Conservation (phyloP, 2,888 invertebrate species). For the Lepas anatifera region DNA sequence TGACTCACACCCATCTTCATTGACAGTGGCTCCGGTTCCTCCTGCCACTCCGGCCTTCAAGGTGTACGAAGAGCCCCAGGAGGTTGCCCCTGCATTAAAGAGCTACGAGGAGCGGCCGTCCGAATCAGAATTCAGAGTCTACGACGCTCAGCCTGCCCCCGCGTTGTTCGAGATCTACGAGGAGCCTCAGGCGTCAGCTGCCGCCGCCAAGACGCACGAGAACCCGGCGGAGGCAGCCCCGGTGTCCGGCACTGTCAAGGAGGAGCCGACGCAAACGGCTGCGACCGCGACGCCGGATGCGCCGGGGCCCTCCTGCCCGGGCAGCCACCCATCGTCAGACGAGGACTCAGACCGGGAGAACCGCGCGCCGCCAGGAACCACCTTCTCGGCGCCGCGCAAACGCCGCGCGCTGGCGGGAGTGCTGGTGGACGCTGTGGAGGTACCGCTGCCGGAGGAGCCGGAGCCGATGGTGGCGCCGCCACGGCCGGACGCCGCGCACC, state of each 20-base stretch:
- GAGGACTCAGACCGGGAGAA: constrained; percentile 20
- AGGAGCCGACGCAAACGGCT: no score
- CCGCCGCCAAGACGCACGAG: no score
- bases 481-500: constrained; percentile 15
- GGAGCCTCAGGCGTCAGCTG: no score
- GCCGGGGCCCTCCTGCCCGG: no score
- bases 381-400: constrained; percentile 12
- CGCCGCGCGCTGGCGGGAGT: not conserved
- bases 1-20: no score
- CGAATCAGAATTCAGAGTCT: no score
- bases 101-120: not conserved
- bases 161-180: not conserved
- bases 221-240: no score
- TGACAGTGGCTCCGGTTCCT: no score
- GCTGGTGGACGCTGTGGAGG: not conserved
- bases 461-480: no score
- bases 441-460: not conserved
- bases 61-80: not conserved
- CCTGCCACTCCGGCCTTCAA: not conserved
- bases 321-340: constrained; percentile 40
- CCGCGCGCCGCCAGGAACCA: constrained; percentile 18
- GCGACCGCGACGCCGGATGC: not conserved
- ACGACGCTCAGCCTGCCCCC: not conserved
- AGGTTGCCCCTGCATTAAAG: not conserved
- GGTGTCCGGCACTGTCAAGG: no score